Conservation (phyloP, 1,140 invertebrate species). For the Doryteuthis pealeii region DNA sequence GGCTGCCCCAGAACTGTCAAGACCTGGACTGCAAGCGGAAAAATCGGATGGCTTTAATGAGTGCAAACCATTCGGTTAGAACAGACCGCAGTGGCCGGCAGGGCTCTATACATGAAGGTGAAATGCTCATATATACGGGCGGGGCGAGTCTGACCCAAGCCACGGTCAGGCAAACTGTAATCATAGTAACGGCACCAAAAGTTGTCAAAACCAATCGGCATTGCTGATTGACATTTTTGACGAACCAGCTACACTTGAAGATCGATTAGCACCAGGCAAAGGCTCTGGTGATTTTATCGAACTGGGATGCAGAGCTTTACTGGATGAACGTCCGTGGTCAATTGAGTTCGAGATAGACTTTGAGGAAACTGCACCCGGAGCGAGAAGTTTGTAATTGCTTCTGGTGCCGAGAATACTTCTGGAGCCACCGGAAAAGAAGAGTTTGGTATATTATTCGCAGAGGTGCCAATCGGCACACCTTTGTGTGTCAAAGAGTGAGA, state of each 20-base stretch:
- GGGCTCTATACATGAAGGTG: constrained; percentile 23
- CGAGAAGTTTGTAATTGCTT: background rate
- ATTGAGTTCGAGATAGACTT: background rate
- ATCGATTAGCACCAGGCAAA: background rate
- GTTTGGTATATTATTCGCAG: background rate
- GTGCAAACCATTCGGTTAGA: constrained; percentile 30
- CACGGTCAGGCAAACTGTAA: constrained; percentile 51
- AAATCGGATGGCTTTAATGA: constrained; percentile 26
- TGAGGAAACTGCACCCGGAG: constrained; percentile 4
- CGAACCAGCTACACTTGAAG: background rate
- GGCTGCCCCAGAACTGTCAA: constrained; percentile 24
- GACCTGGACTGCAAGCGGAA: background rate
- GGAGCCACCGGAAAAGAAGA: background rate
- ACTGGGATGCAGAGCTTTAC: background rate
- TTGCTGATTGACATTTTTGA: constrained; percentile 18
- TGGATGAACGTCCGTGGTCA: background rate
- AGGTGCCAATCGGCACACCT: background rate
- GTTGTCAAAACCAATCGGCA: constrained; percentile 29
- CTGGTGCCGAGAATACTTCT: background rate
- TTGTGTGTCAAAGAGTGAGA: background rate
- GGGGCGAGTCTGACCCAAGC: constrained; percentile 31
- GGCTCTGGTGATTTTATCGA: background rate
- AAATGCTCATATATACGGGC: constrained; percentile 30
- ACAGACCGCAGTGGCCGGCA: constrained; percentile 17
- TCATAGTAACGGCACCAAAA: constrained; percentile 40